phyloP scores from a whole-genome alignment of 35 echinoderm and acorn worm genomes.

The Amphiura filiformis region DNA sequence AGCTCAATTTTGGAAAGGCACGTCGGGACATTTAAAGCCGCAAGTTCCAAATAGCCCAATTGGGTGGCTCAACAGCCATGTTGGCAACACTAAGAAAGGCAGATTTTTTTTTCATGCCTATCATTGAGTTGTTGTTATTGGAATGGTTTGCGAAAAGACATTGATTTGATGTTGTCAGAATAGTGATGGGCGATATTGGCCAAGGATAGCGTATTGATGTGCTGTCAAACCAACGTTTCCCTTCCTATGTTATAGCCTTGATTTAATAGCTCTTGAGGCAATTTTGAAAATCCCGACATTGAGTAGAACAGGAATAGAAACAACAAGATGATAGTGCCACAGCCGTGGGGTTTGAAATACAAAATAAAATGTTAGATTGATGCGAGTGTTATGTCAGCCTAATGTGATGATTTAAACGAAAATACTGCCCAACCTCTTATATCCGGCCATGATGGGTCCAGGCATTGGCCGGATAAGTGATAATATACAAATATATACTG shows the following conservation, averaged over 20 bases:
- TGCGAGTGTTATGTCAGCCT: not conserved
- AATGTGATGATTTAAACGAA: not conserved
- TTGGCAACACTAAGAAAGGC: too few relatives aligned
- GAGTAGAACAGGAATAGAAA: not conserved
- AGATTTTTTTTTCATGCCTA: not conserved
- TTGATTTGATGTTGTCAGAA: not conserved
- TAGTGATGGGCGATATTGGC: not conserved
- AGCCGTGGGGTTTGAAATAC: not conserved
- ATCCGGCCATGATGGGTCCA: too few relatives aligned
- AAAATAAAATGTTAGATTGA: not conserved
- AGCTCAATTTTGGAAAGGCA: not conserved
- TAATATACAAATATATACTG: too few relatives aligned
- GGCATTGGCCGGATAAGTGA: too few relatives aligned
- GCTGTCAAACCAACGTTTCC: not conserved
- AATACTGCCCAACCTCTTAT: not conserved
- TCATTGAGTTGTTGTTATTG: not conserved
- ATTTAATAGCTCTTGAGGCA: not conserved
- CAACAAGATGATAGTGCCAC: not conserved
- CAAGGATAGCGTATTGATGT: conserved; percentile 4
- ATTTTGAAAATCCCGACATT: too few relatives aligned
- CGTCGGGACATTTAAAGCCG: not conserved
- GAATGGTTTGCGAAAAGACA: not conserved
- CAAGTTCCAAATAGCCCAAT: too few relatives aligned
- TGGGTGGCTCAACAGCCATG: too few relatives aligned
- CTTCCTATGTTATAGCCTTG: not conserved